Conservation (phyloP, 2,797 vertebrate species). For the Chromobotia macracanthus region DNA sequence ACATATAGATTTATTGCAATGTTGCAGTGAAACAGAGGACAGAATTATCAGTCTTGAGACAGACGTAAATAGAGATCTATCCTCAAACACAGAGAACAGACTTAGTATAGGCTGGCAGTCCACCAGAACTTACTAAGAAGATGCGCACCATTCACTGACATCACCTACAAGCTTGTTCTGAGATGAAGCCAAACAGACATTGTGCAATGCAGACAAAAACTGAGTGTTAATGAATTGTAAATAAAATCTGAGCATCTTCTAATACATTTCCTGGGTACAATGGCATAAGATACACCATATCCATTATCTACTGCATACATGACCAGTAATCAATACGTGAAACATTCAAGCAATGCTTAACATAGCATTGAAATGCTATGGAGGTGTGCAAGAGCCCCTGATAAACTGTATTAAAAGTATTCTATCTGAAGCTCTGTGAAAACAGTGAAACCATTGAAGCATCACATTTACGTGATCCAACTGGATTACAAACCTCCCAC, state of each 20-base stretch:
- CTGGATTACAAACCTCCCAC: background rate
- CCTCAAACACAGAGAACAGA: constrained; percentile 28
- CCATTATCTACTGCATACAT: background rate
- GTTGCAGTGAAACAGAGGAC: background rate
- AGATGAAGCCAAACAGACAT: background rate
- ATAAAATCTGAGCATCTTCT: background rate
- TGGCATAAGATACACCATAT: background rate
- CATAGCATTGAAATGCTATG: background rate
- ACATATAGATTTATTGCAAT: background rate
- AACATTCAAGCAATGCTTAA: background rate
- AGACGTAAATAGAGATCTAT: constrained; percentile 47
- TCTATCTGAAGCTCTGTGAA: background rate
- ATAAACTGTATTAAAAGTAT: constrained; percentile 17
- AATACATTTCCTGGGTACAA: background rate
- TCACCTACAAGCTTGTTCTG: constrained; percentile 9
- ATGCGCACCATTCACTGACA: constrained; percentile 30
- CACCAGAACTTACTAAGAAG: constrained; percentile 38
- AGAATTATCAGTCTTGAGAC: background rate
- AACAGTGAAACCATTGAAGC: background rate
- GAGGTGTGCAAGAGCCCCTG: background rate
- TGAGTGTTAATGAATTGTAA: background rate
- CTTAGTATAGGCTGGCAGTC: constrained; percentile 40
- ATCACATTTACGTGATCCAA: background rate
- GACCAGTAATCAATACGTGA: background rate
- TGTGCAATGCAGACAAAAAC: constrained; percentile 26